A percentile compares a stretch with the other conserved stretches of the same genome.
phyloP scores from a whole-genome alignment of 2,888 invertebrate genomes.

The Heliconius hortense region DNA sequence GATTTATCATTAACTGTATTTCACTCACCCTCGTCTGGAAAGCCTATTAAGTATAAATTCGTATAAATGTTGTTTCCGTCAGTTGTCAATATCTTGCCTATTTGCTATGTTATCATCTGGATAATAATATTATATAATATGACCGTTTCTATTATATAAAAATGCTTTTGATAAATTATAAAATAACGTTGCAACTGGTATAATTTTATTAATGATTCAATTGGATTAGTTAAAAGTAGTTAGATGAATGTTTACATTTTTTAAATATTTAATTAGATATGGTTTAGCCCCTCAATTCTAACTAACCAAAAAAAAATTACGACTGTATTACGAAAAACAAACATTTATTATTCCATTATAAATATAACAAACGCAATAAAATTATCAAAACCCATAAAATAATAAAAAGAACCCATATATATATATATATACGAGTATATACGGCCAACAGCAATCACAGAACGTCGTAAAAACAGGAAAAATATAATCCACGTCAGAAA shows the following conservation, averaged over 20 bases:
- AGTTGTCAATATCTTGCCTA: conserved; percentile 67
- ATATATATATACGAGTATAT: conserved; percentile 21
- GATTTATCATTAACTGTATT: conserved; percentile 82
- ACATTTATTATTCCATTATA: background rate
- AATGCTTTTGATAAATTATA: conserved; percentile 21
- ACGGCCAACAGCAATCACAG: conserved; percentile 55
- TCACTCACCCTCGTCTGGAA: conserved; percentile 74
- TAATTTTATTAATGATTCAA: background rate
- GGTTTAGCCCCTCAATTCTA: background rate
- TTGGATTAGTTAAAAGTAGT: no score
- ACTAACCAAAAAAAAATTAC: background rate
- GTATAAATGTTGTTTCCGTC: conserved; percentile 78
- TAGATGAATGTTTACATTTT: background rate
- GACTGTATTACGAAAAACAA: background rate
- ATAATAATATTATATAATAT: conserved; percentile 25
- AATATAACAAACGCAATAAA: conserved; percentile 4
- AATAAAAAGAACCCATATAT: conserved; percentile 37
- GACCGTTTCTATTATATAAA: conserved; percentile 1
- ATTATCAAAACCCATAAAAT: conserved; percentile 21
- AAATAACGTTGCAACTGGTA: background rate
- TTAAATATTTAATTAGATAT: background rate
- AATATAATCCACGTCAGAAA: conserved; percentile 68
- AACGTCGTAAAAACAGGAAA: conserved; percentile 69
- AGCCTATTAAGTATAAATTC: conserved; percentile 79
- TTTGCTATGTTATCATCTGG: conserved; percentile 49